Evolutionary conservation across 2,888 invertebrate species (phyloP).

Genomic region (Tipula vernalis): DNA sequence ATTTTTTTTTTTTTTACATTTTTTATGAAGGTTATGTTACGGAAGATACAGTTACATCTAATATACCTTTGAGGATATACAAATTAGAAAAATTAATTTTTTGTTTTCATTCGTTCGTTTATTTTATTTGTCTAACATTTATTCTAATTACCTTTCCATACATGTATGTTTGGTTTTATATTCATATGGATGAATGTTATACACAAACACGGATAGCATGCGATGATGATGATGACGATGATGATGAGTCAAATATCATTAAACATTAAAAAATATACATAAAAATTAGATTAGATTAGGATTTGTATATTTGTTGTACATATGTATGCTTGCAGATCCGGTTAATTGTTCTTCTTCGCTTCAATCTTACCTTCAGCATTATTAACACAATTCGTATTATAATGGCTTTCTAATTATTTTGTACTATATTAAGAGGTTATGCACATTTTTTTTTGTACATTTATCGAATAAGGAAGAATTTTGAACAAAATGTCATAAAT

Average conservation of each 20-base stretch:
- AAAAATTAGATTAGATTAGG: neutral
- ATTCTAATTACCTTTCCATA: neutral
- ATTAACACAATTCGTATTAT: neutral
- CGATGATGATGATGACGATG: neutral
- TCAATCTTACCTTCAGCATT: neutral
- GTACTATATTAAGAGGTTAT: neutral
- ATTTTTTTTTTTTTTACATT: neutral
- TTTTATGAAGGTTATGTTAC: neutral
- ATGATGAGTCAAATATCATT: neutral
- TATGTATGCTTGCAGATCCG: neutral
- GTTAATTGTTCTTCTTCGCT: neutral
- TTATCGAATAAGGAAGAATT: neutral
- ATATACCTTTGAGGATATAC: slow-evolving; percentile 4
- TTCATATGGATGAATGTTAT: neutral
- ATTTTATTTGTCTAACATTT: neutral
- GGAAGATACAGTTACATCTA: neutral
- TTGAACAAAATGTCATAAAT: neutral
- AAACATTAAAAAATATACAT: neutral
- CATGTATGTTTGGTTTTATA: neutral
- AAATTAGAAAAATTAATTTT: neutral
- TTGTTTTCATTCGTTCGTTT: neutral
- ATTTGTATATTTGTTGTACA: neutral
- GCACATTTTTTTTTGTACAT: neutral
- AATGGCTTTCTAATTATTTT: neutral
- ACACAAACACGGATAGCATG: neutral